Conservation (phyloP, 2,113 vertebrate species). For the Cervus canadensis region DNA sequence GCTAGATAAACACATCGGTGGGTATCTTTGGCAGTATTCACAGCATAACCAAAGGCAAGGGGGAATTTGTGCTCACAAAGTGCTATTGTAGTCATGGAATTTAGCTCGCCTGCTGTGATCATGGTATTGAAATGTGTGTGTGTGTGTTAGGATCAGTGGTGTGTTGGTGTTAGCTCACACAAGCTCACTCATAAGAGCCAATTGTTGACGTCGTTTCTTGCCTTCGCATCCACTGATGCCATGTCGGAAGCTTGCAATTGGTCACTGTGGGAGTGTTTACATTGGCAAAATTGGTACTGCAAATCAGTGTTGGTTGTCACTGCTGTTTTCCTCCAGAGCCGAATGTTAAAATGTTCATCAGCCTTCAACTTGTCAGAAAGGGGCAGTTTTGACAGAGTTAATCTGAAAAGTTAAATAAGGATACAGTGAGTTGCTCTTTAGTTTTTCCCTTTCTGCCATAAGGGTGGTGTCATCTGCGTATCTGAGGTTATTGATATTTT, state of each 20-base stretch:
- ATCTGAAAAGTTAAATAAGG: slow-evolving; percentile 20
- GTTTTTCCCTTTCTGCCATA: neutral
- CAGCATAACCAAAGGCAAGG: neutral
- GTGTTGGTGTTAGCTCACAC: neutral
- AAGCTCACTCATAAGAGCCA: neutral
- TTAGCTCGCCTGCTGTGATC: neutral
- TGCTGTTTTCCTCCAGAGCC: neutral
- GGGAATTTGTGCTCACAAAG: neutral
- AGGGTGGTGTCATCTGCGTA: accelerated
- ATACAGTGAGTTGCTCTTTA: neutral
- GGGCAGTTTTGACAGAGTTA: slow-evolving; percentile 8
- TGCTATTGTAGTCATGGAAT: neutral
- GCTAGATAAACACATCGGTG: no score
- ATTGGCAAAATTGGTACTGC: neutral
- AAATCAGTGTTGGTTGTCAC: neutral
- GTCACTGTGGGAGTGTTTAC: neutral
- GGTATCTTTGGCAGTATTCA: neutral
- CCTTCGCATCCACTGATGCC: neutral
- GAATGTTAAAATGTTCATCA: neutral
- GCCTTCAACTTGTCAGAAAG: neutral
- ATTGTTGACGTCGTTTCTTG: neutral
- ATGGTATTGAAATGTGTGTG: neutral
- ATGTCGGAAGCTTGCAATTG: neutral
- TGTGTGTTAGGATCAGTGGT: neutral
- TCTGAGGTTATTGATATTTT: neutral